A percentile compares a stretch with the other conserved stretches of the same genome.
Evolutionary conservation across 2,797 vertebrate genomes (phyloP).

Genomic region (Miichthys miiuy): DNA sequence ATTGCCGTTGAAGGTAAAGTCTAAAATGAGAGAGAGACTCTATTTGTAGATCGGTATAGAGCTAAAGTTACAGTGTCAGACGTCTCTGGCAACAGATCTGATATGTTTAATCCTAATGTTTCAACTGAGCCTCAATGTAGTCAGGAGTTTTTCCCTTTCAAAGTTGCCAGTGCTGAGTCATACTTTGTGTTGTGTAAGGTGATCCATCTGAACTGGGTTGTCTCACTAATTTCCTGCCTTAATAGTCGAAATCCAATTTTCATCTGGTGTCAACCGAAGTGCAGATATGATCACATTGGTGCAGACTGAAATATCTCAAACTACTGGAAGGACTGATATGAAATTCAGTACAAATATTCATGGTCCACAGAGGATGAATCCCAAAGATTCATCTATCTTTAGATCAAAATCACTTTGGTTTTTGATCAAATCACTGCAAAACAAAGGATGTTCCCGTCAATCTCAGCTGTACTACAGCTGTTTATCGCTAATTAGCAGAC

Average conservation of each 20-base stretch:
- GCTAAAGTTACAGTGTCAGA: constrained; percentile 53
- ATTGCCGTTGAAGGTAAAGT: constrained; percentile 38
- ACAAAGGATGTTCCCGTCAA: not conserved
- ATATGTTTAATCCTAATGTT: constrained; percentile 68
- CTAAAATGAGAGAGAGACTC: constrained; percentile 56
- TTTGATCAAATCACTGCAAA: not conserved
- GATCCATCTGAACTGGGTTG: constrained; percentile 23
- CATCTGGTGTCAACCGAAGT: not conserved
- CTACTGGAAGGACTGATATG: not conserved
- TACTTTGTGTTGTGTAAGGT: constrained; percentile 29
- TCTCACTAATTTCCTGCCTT: constrained; percentile 40
- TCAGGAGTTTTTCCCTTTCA: constrained; percentile 58
- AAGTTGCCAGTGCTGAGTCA: constrained; percentile 59
- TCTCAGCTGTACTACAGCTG: not conserved
- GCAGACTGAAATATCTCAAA: not conserved
- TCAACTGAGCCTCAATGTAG: constrained; percentile 53
- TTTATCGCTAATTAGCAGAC: not conserved
- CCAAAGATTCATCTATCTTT: not conserved
- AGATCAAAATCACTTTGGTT: not conserved
- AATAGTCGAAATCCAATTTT: constrained; percentile 38
- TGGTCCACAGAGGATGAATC: not conserved
- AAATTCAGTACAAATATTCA: not conserved
- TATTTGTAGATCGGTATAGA: constrained; percentile 63
- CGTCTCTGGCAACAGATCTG: constrained; percentile 67
- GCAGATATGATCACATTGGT: not conserved